phyloP scores from a whole-genome alignment of 2,888 invertebrate genomes.

The Ctena decussata region DNA sequence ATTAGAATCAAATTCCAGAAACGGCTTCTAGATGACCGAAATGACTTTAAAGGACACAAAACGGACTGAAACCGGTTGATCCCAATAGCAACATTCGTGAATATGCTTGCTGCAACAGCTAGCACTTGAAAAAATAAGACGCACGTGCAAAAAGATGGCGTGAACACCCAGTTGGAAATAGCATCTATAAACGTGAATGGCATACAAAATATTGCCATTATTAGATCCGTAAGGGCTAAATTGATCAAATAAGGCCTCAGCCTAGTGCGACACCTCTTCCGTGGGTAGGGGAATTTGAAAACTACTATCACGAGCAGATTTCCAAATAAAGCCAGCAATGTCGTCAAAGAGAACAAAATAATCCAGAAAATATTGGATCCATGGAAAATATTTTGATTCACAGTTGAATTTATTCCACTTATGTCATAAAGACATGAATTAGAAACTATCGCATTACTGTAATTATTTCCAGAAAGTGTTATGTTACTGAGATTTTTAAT shows the following conservation, averaged over 20 bases:
- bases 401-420: background rate
- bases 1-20: background rate
- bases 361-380: constrained; percentile 28
- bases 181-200: constrained; percentile 2
- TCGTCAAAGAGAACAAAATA: constrained; percentile 33
- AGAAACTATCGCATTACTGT: background rate
- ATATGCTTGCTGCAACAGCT: background rate
- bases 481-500: background rate
- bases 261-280: background rate
- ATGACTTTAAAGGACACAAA: background rate
- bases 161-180: background rate
- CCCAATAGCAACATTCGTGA: background rate
- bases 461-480: background rate
- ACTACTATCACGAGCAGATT: background rate
- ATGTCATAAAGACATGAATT: background rate
- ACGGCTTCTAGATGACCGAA: background rate
- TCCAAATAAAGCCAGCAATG: background rate
- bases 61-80: constrained; percentile 3
- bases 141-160: background rate
- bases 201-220: background rate
- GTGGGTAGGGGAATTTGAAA: background rate
- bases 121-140: background rate
- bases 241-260: background rate
- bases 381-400: background rate
- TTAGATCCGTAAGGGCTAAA: background rate